phyloP scores from a whole-genome alignment of 2,113 vertebrate species.

The Sorex araneus region DNA sequence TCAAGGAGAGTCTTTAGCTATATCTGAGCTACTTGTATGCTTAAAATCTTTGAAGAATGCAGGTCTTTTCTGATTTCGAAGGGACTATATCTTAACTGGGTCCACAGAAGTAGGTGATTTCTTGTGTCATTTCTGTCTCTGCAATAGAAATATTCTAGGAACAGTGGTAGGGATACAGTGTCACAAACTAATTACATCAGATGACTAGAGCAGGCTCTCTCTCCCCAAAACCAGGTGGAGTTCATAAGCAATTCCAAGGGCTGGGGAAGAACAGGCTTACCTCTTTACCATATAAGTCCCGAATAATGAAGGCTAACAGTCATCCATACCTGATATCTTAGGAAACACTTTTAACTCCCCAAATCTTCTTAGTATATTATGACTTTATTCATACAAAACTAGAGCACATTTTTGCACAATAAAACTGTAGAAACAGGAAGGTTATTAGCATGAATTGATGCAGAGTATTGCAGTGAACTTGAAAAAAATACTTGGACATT shows the following conservation, averaged over 20 bases:
- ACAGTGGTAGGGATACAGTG: background rate
- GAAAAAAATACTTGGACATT: background rate
- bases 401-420: background rate
- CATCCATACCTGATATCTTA: background rate
- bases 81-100: background rate
- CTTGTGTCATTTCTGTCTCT: background rate
- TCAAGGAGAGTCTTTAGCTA: background rate
- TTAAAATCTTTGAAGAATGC: constrained; percentile 52
- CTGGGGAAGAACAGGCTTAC: background rate
- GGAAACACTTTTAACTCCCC: constrained; percentile 23
- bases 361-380: background rate
- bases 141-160: background rate
- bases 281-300: background rate
- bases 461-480: background rate
- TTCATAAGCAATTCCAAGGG: background rate
- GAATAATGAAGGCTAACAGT: background rate
- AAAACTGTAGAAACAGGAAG: background rate
- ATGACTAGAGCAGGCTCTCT: background rate
- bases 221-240: background rate
- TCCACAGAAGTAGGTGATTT: background rate
- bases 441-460: background rate
- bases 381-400: constrained; percentile 18
- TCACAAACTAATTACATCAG: background rate
- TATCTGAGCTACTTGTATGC: background rate
- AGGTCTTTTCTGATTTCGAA: constrained; percentile 1